A percentile compares a stretch with the other conserved stretches of the same genome.
Conservation (phyloP, 2,797 vertebrate genomes). For the Geotrypetes seraphini region DNA sequence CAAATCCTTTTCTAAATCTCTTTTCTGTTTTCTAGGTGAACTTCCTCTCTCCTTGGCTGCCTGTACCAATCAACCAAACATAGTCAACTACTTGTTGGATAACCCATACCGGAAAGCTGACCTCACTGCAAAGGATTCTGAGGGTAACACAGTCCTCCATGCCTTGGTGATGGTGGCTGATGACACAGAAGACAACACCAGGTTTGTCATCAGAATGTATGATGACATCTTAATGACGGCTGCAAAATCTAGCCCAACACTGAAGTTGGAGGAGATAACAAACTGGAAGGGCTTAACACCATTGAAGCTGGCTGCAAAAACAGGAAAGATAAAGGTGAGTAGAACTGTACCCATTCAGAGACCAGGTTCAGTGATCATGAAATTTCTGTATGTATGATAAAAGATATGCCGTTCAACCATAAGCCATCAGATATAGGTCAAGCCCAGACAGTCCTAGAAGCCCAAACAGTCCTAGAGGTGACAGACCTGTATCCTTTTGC, state of each 20-base stretch:
- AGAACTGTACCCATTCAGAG: not conserved
- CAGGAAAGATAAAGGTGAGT: conserved; percentile 75
- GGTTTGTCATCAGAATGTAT: conserved; percentile 70
- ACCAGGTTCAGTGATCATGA: not conserved
- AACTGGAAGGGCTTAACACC: conserved; percentile 71
- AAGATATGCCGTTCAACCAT: too few species aligned
- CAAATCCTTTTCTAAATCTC: too few species aligned
- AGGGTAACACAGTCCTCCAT: conserved; percentile 82
- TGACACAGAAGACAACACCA: conserved; percentile 67
- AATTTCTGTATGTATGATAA: too few species aligned
- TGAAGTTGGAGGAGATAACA: conserved; percentile 64
- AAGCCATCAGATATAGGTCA: too few species aligned
- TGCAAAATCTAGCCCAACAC: conserved; percentile 27
- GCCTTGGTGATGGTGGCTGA: conserved; percentile 80
- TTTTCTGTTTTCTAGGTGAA: conserved; percentile 73
- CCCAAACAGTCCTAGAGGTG: too few species aligned
- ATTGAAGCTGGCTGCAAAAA: conserved; percentile 80
- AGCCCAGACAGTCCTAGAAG: too few species aligned
- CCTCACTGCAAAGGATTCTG: conserved; percentile 55
- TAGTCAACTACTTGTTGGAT: conserved; percentile 74
- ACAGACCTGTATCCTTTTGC: too few species aligned
- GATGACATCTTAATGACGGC: conserved; percentile 63
- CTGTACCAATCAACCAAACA: conserved; percentile 80
- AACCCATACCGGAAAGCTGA: conserved; percentile 60
- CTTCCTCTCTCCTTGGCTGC: conserved; percentile 84